Evolutionary conservation across 2,797 vertebrate species (phyloP).

Genomic region (Falco peregrinus): DNA sequence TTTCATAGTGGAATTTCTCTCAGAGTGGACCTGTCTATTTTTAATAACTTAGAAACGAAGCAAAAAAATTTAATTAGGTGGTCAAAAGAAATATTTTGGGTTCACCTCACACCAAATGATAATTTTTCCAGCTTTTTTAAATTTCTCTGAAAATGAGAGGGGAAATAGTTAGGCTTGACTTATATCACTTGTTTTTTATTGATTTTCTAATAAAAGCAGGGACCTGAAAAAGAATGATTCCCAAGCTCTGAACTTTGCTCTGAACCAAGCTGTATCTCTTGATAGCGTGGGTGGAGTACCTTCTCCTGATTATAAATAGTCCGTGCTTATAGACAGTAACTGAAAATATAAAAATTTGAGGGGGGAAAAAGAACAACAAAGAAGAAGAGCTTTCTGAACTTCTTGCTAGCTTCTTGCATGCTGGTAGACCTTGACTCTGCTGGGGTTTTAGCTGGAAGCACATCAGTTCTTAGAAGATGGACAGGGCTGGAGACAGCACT

Average conservation of each 20-base stretch:
- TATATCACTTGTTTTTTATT: not conserved
- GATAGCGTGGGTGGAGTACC: not conserved
- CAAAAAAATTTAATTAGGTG: not conserved
- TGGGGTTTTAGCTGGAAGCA: not conserved
- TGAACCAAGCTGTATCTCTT: not conserved
- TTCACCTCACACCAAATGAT: not conserved
- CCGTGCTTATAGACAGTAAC: not conserved
- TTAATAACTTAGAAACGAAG: not conserved
- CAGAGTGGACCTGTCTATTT: not conserved
- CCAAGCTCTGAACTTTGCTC: not conserved
- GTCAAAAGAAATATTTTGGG: not conserved
- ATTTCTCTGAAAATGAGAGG: not conserved
- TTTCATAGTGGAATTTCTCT: not conserved
- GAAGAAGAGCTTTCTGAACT: not conserved
- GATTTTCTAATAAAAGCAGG: not conserved
- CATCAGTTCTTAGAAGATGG: not conserved
- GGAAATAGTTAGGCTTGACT: not conserved
- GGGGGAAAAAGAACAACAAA: not conserved
- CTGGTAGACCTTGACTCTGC: not conserved
- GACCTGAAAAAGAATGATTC: not conserved
- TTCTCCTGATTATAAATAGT: conserved; percentile 19
- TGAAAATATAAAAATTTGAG: not conserved
- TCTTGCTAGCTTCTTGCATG: not conserved
- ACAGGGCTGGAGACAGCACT: not conserved
- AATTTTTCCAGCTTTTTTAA: not conserved